Evolutionary conservation across 2,888 invertebrate genomes (phyloP), one percentile per base, ranked within the genome.

Genomic region (Campopleginae sp.): DNA sequence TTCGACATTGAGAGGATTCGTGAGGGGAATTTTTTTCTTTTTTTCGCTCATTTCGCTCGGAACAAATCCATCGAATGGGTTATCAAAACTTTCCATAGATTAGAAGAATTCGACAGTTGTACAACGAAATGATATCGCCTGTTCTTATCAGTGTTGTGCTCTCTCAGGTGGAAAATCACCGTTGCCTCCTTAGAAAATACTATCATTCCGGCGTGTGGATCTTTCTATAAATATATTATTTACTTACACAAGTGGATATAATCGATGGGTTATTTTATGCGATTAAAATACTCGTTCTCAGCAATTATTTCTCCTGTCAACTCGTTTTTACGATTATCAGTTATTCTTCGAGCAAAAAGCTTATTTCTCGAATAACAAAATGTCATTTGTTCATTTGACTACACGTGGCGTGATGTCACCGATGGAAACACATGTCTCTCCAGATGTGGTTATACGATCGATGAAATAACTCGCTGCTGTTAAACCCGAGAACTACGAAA

Each of bases 91-190:
- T 51, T 74, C 23, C 77, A 23, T 72, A 77, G 74, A 85, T 81
- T 74, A 71, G 81, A 70, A 78, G 68, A 75, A 82, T 85, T 85
- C 78, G 85, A 48, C 76, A 75, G 78, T 79, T 31, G 74, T 38
- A 12, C 17, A 44, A 19, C 80, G 65, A 38, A 63, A 42, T 44
- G 66, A 78, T 63, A 82, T 68, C 81, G 51, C 23, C 51, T 3
- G 10, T 33, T 48, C 74, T 78, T 74, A 78, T 79, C 85, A 38
- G 51, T 17, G 23, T 19, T 66, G 63, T 12, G 70, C 14, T 54
- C 46, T 78, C 44, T 46, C 72, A 74, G 27, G 78, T 58, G 78
- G 75, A 85, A 85, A 85, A 81, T 78, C 61, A 84, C 78, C 51
- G 63, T 3, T 27, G 38, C 31, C 51, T 38, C n/a, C 54, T 80